Conservation (phyloP, 2,113 vertebrate species). For the Arizona elegans region DNA sequence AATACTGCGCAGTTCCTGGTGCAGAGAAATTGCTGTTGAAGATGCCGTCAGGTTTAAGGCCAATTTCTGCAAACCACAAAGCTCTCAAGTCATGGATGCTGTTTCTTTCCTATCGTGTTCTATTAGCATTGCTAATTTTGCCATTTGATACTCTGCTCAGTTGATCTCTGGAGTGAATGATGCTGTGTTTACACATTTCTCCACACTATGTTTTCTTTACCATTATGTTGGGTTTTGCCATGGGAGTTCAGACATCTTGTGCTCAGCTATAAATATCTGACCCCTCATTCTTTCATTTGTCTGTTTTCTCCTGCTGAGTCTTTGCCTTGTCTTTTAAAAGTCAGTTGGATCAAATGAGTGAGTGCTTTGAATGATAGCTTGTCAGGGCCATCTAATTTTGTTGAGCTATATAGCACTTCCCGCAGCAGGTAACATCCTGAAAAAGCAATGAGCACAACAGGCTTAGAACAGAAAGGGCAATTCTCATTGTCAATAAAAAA, state of each 20-base stretch:
- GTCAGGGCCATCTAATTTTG: not conserved
- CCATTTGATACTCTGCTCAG: not conserved
- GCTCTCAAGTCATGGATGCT: slow-evolving; percentile 10
- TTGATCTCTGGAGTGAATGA: slow-evolving; percentile 24
- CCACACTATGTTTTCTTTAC: slow-evolving; percentile 42
- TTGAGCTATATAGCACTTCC: accelerated
- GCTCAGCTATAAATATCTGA: slow-evolving; percentile 34
- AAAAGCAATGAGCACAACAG: not conserved
- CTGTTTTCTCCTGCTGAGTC: slow-evolving; percentile 39
- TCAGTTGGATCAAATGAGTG: not conserved
- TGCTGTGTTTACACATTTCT: slow-evolving; percentile 33
- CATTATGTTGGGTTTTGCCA: slow-evolving; percentile 38
- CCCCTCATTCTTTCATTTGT: slow-evolving; percentile 29
- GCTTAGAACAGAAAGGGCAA: not conserved
- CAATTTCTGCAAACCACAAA: slow-evolving; percentile 35
- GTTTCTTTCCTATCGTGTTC: not conserved
- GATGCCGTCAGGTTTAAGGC: slow-evolving; percentile 22
- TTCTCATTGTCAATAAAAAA: not conserved
- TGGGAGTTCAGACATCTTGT: slow-evolving; percentile 20
- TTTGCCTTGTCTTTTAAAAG: slow-evolving; percentile 52
- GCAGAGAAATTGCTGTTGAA: slow-evolving; percentile 8
- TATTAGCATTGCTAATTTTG: slow-evolving; percentile 14
- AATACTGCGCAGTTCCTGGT: slow-evolving; percentile 18
- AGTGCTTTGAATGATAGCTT: not conserved
- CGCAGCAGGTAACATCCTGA: not conserved